phyloP scores from a whole-genome alignment of 2,797 vertebrate genomes.

The Platalea minor region DNA sequence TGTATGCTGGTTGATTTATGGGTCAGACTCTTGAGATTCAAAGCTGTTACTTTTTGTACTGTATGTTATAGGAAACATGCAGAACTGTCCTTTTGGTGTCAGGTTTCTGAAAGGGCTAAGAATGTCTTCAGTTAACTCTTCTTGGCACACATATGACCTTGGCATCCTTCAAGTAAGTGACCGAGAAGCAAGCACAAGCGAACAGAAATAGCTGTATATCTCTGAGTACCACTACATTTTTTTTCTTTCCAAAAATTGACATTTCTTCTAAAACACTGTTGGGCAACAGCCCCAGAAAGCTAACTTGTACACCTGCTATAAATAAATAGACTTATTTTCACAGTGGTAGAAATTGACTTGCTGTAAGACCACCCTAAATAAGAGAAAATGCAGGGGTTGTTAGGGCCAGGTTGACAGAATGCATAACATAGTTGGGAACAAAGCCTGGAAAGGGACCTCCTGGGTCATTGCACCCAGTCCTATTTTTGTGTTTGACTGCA shows the following conservation, averaged over 20 bases:
- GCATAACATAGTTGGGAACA: fast-evolving
- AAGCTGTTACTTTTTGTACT: background rate
- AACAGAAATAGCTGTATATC: background rate
- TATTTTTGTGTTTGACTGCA: background rate
- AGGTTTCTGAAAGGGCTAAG: background rate
- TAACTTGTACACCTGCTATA: background rate
- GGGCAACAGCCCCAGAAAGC: background rate
- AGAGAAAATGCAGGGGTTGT: background rate
- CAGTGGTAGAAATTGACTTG: background rate
- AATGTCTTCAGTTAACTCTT: constrained; percentile 14
- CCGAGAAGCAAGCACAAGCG: background rate
- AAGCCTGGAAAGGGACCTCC: background rate
- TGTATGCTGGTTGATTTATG: background rate
- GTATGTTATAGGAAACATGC: background rate
- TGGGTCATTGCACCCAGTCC: background rate
- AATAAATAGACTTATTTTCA: background rate
- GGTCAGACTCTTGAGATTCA: constrained; percentile 14
- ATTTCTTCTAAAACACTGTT: background rate
- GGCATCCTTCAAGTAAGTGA: background rate
- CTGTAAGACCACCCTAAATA: background rate
- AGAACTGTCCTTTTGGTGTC: constrained; percentile 27
- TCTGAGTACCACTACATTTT: background rate
- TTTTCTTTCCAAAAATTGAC: background rate
- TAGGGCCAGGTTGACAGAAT: background rate
- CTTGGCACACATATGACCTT: background rate